Evolutionary conservation across 2,797 vertebrate species (phyloP).

Genomic region (Anas capensis): DNA sequence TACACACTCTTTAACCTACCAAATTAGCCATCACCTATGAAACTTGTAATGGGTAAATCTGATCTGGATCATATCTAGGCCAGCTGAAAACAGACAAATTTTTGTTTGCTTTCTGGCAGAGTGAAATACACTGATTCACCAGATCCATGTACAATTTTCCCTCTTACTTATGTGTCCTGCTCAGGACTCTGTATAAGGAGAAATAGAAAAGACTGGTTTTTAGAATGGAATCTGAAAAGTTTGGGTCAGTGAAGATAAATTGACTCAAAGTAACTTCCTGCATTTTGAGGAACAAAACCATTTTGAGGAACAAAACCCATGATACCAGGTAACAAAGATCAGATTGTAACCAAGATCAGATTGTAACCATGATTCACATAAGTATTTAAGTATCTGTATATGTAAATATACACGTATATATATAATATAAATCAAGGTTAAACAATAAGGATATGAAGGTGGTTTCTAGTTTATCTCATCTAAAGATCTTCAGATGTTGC

Average conservation of each 20-base stretch:
- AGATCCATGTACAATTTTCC: not conserved
- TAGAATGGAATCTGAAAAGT: not conserved
- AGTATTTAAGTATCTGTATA: not conserved
- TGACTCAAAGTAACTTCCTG: not conserved
- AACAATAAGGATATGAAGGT: not conserved
- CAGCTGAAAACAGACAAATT: not conserved
- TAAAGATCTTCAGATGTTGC: not conserved
- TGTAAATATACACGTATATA: no score
- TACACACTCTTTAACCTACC: not conserved
- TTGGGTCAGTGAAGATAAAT: not conserved
- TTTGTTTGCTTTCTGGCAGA: not conserved
- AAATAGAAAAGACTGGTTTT: not conserved
- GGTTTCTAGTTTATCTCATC: not conserved
- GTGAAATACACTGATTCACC: not conserved
- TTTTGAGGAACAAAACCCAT: not conserved
- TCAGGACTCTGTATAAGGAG: not conserved
- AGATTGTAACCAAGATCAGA: not conserved
- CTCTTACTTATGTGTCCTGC: not conserved
- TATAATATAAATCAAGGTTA: not conserved
- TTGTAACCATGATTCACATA: not conserved
- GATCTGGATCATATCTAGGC: not conserved
- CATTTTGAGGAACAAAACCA: not conserved
- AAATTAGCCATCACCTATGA: not conserved
- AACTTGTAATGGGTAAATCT: not conserved
- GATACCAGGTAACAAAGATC: not conserved